Conservation (phyloP, 2,797 vertebrate genomes). For the Peromyscus eremicus region DNA sequence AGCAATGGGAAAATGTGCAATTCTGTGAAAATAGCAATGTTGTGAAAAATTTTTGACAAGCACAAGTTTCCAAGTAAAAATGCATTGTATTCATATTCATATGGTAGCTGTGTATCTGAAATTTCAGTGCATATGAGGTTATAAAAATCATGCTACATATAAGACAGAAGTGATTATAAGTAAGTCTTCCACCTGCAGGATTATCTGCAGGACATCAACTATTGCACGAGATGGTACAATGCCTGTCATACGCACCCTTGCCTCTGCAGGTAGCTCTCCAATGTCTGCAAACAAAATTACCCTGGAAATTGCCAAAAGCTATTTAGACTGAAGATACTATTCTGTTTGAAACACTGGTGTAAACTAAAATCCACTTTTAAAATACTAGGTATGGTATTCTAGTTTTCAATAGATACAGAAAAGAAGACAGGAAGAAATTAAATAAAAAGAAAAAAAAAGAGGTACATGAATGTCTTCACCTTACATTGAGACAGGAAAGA, state of each 20-base stretch:
- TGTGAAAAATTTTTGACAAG: background rate
- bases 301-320: background rate
- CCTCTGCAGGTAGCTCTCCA: background rate
- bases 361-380: background rate
- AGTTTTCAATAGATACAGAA: background rate
- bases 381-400: background rate
- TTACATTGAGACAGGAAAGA: background rate
- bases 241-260: background rate
- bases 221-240: background rate
- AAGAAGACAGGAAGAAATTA: background rate
- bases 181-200: background rate
- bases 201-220: background rate
- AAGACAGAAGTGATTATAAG: background rate
- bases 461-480: background rate
- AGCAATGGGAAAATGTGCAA: background rate
- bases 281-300: background rate
- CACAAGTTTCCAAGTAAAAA: slow-evolving; percentile 18
- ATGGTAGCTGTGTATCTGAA: background rate
- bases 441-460: background rate
- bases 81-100: background rate
- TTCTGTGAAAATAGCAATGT: background rate
- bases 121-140: background rate
- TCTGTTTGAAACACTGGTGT: background rate
- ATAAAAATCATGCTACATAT: background rate
- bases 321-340: background rate